phyloP scores from a whole-genome alignment of 2,888 invertebrate species.

The Psylliodes chrysocephalus region DNA sequence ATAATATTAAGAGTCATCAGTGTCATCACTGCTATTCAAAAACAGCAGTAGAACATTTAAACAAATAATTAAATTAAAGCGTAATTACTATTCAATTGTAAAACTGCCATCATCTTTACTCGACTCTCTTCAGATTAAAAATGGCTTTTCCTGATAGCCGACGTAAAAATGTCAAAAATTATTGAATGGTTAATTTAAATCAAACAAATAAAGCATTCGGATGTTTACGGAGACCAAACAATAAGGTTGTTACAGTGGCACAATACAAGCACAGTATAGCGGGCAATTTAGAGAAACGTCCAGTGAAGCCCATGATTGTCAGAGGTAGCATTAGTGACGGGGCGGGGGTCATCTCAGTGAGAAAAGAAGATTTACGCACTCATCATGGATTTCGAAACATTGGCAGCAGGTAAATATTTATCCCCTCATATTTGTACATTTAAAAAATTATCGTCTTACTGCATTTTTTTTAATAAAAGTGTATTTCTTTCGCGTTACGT shows the following conservation, averaged over 20 bases:
- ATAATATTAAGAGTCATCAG: background rate
- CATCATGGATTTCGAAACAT: constrained; percentile 60
- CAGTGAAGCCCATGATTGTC: constrained; percentile 54
- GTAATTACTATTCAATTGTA: background rate
- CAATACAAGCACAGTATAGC: constrained; percentile 44
- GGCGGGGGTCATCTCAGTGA: constrained; percentile 52
- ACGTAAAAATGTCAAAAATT: constrained; percentile 39
- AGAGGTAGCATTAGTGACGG: constrained; percentile 44
- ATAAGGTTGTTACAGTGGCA: constrained; percentile 47
- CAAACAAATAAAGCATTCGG: constrained; percentile 46
- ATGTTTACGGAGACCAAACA: constrained; percentile 49
- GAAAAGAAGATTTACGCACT: constrained; percentile 43
- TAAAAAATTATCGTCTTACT: background rate
- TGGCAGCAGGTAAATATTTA: constrained; percentile 61
- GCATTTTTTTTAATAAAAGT: background rate
- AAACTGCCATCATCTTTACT: background rate
- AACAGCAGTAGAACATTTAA: background rate
- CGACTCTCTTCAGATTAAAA: background rate
- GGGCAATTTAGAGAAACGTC: constrained; percentile 45
- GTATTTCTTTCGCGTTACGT: background rate
- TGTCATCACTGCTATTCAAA: background rate
- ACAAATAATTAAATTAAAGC: constrained; percentile 1
- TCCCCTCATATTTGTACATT: constrained; percentile 4
- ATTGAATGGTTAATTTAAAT: constrained; percentile 34
- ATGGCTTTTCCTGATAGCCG: constrained; percentile 11